These are phyloP conservation scores for Drosophila kuntzei DNA, from an alignment of 2,888 invertebrate genomes.

Conservation along the genomic window DNA sequence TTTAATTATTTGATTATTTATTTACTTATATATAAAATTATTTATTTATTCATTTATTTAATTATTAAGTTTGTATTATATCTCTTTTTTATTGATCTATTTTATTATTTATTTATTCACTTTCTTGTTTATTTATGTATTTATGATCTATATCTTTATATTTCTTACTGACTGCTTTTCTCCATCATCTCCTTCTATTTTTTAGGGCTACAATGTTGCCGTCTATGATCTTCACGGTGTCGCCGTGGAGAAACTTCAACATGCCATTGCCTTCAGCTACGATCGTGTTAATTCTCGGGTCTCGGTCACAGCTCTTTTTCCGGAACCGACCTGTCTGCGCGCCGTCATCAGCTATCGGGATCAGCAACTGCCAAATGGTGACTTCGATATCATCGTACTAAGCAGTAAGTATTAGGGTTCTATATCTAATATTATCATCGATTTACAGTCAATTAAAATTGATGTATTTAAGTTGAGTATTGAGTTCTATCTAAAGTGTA, in stretches of 20 bases:
- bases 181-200: neutral
- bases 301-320: conserved; percentile 91
- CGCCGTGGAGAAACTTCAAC: conserved; percentile 87
- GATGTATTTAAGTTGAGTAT: no score
- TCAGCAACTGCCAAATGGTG: conserved; percentile 93
- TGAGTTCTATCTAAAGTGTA: no score
- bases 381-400: conserved; percentile 96
- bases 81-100: no score
- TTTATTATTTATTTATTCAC: no score
- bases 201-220: conserved; percentile 88
- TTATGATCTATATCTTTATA: neutral
- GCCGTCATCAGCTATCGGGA: conserved; percentile 92
- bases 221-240: conserved; percentile 88
- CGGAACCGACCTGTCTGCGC: conserved; percentile 92
- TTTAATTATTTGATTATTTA: no score
- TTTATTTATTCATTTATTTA: no score
- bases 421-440: no score
- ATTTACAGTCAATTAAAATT: no score
- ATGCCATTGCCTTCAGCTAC: conserved; percentile 89
- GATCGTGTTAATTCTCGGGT: conserved; percentile 92
- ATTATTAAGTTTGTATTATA: no score
- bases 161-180: neutral
- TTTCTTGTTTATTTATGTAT: no score
- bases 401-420: conserved; percentile 92
- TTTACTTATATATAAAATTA: no score